Base-by-base conservation (phyloP, 2,888 invertebrate species). In the Netelia virgata region DNA sequence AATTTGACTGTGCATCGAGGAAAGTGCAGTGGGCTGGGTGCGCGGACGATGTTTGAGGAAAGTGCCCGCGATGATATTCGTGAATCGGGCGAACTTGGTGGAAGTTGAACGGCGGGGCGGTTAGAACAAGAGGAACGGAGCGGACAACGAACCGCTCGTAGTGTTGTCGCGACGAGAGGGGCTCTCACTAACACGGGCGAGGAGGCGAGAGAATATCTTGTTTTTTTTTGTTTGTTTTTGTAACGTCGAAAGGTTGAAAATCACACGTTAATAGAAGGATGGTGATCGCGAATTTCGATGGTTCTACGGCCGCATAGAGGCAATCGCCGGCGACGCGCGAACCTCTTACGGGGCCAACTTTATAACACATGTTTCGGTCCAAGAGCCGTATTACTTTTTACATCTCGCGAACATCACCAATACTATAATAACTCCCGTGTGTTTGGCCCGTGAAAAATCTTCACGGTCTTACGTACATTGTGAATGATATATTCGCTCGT, bases 331-430 rank as follows among this genome's bases (percentile, higher is more conserved):
- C 87, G 87, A 88, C 86, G 87, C 88, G 89, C 88, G 88, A 87
- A 87, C 83, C 86, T 86, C 86, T 88, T 85, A 86, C 85, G 84
- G 88, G 86, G 86, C 88, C 87, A 89, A 90, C 86, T 87, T 84
- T 76, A 82, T 88, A 90, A 91, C 90, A 91, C 90, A 91, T 91
- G 91, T 91, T 90, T 91, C 79, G 63, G 70, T n/a, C 57, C 57
- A 6, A 57, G 57, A 47, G 47, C 47, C 18, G 57, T 57, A 57
- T 57, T 57, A 57, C 57, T 70, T 57, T 63, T 70, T 70, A 61
- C 69, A 64, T 70, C 61, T 70, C 79, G 79, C 14, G 79, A 66
- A 76, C 75, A 79, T 53, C 68, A 77, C 68, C 64, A 64, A 63
- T 64, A 47, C 28, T 72, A 50, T 55, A 64, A 79, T 69, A 57